Base-by-base conservation (phyloP, 2,113 vertebrate species). In the Oryzias curvinotus region DNA sequence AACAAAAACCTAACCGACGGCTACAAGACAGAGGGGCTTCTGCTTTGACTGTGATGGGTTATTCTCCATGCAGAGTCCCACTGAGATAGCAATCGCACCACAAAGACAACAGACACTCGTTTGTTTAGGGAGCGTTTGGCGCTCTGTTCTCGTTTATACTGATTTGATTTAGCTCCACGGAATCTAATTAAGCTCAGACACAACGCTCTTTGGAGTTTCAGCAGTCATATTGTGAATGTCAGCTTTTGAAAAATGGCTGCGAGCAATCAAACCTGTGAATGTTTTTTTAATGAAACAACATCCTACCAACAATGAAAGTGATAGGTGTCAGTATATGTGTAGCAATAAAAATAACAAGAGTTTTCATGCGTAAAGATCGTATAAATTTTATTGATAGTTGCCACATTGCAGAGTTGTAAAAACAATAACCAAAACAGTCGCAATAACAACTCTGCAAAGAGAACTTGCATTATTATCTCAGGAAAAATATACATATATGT, bases 81-180 rank as follows among this genome's bases (percentile, higher is more conserved):
- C 60, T 69, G 70, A 74, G 81, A 84, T 76, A 55, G 69, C 66
- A 57, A 79, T 75, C 84, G 68, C 70, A 61, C 55, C 12, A 62
- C 62, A 78, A 50, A 67, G 70, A 68, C 80, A 78, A 73, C 69
- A 83, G 67, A 63, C 80, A 59, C 59, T 19, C 50, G 25, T 73
- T 78, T 63, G 78, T 25, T 57, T 57, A 58, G 77, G 86, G 67
- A 77, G 77, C 73, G 53, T 71, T 87, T 75, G 71, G 75, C 70
- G 83, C 83, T 65, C 76, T 66, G 64, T 82, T 90, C 85, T 84
- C 83, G 68, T 88, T 90, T 82, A 80, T 74, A 77, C 73, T 88
- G 89, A 92, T 92, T 87, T 87, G 83, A 91, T 92, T 90, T 90
- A 75, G 87, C 87, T 90, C 71, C 84, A 82, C 84, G 65, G 77